Evolutionary conservation across 2,113 vertebrate genomes (phyloP), one percentile per base, ranked within the genome.

Genomic region (Brienomyrus longianalis): DNA sequence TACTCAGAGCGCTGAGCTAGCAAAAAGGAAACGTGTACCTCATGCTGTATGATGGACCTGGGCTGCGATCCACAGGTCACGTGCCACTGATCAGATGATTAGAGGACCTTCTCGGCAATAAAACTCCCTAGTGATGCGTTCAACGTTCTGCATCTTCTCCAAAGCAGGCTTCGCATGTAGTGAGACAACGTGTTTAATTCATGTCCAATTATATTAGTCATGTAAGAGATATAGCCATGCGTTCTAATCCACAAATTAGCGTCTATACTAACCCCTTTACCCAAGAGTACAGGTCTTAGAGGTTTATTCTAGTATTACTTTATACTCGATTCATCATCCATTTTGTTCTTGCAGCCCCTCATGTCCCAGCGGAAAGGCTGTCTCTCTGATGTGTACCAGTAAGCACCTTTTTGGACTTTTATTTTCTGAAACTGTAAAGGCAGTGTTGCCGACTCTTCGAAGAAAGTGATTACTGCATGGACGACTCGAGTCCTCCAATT

Each of bases 361-460:
- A 88, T 96, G 96, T 92, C 92, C 91, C 56, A 48, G 91, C 62
- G 43, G 92, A 35, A 5, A 91, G 88, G 88, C 31, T 1, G 94
- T 96, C 66, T 95, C 93, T 89, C 93, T 96, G 91, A 89, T 94
- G 92, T 96, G 96, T 92, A 66, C 92, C 5, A 93, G 96, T 96
- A 94, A 92, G 93, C 77, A 92, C 48, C 62, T 35, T 62, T 15
- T 23, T 9, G 52, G 39, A 8, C 9, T 10, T 59, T 27, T 3
- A 31, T 27, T 27, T 35, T 85, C 31, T 27, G 17, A 56, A 39
- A 54, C 51, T 2, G 4, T 87, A 87, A 87, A 87, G 15, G 10
- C 85, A 87, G 15, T 56, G 85, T 19, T 54, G 85, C 15, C 1
- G 10, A 35, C 10, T 27, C 83, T 51, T 27, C 13, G 35, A 54